Evolutionary conservation across 1,140 invertebrate species (phyloP).

Genomic region (Zaprionus kolodkinae): DNA sequence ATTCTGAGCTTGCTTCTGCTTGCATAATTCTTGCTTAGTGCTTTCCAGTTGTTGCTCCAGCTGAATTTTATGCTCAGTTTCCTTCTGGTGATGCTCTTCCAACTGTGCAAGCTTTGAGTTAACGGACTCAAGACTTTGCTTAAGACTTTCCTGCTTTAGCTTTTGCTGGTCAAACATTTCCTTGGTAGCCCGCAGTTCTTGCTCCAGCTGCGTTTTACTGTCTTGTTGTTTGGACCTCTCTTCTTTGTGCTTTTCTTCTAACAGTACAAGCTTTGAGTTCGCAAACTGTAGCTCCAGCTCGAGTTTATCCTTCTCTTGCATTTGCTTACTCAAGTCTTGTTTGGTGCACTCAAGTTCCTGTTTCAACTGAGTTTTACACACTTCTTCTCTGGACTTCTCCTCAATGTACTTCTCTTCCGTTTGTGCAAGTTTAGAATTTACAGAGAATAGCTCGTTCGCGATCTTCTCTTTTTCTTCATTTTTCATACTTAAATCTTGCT

Average conservation of each 20-base stretch:
- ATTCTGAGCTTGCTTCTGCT: neutral
- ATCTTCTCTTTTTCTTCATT: neutral
- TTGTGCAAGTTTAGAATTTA: neutral
- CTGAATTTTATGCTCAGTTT: neutral
- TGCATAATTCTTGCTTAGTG: neutral
- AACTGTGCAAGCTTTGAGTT: neutral
- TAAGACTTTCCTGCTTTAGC: neutral
- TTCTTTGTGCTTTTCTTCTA: neutral
- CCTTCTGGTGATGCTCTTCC: neutral
- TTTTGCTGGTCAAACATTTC: neutral
- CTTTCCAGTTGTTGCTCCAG: neutral
- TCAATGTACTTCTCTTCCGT: neutral
- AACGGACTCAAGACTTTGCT: neutral
- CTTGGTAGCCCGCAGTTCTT: neutral
- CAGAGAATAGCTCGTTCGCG: neutral
- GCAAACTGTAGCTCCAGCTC: neutral
- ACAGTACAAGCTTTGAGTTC: neutral
- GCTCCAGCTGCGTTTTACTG: neutral
- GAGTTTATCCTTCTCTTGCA: neutral
- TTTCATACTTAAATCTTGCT: neutral
- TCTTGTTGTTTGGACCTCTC: neutral
- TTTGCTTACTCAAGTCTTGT: neutral
- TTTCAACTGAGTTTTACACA: neutral
- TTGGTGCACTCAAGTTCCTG: neutral
- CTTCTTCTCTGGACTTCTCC: neutral